phyloP scores from a whole-genome alignment of 2,113 vertebrate species.

The Gallinago jamesoni region DNA sequence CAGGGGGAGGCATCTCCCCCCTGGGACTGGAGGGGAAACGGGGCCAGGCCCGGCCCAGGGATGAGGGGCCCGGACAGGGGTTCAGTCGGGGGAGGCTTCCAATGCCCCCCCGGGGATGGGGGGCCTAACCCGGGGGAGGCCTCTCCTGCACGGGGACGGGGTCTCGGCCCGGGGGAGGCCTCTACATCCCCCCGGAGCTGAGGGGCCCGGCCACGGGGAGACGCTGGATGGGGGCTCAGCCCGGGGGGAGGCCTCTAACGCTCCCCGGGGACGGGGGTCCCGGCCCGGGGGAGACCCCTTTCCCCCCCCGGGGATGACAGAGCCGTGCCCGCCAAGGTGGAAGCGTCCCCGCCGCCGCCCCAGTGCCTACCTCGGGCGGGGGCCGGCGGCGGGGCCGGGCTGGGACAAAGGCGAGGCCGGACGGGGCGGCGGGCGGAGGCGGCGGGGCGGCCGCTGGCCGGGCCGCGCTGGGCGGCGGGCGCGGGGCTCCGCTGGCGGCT shows the following conservation, averaged over 20 bases:
- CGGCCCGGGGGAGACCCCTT: not conserved
- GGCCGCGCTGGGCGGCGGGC: not conserved
- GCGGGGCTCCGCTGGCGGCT: not conserved
- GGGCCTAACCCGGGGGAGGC: not conserved
- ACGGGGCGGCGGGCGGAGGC: not conserved
- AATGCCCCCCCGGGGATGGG: not conserved
- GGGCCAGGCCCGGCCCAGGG: not conserved
- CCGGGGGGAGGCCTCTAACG: not conserved
- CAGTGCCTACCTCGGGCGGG: conserved; percentile 25
- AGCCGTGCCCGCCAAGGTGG: not conserved
- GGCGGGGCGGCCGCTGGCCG: not conserved
- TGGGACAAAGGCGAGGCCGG: conserved; percentile 28
- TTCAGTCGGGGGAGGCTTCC: not conserved
- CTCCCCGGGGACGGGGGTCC: too few species aligned
- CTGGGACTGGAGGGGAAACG: not conserved
- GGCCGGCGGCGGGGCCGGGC: not conserved
- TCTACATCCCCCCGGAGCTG: too few species aligned
- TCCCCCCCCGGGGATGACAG: too few species aligned
- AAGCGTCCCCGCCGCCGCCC: not conserved
- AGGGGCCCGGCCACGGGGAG: too few species aligned
- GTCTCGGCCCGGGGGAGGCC: not conserved
- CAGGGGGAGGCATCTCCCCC: not conserved
- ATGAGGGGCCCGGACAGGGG: not conserved
- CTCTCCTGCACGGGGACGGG: too few species aligned
- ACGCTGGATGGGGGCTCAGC: not conserved